Evolutionary conservation across 2,888 invertebrate genomes (phyloP), one percentile per base, ranked within the genome.

Genomic region (Drosophila conformis): DNA sequence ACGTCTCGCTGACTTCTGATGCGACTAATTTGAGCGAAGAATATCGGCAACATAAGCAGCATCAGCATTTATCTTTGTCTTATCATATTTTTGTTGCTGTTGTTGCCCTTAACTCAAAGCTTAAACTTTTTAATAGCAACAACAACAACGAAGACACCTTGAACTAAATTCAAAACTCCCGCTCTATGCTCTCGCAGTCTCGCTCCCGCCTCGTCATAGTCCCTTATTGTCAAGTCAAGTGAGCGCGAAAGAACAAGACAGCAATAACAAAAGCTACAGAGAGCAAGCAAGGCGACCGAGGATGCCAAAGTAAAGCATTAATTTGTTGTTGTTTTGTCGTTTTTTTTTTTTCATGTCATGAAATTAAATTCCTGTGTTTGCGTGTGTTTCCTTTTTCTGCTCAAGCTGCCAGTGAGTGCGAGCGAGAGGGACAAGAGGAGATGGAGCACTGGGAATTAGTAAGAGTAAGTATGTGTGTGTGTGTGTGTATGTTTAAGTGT

Each of bases 361-460:
- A 78, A 69, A 85, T 82, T 75, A 75, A 78, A 78, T 76, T 80
- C 59, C 58, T 52, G 33, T 59, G 40, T 51, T 49, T 40, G 33
- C 11, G 38, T 48, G 27, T 53, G 48, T 40, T 53, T 56, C 18
- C 49, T 48, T 54, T 57, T 15, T 35, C 21, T 59, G 59, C 61
- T 70, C 49, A 35, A 40, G 59, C 35, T 27, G 15, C 8, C 25
- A 21, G 61, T 42, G 36, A n/a, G 33, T 35, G 57, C 15, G 48
- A 48, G 69, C 35, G 51, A 63, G 56, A 56, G 36, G 38, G 33
- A 21, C 13, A 4, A 7, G 33, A 13, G 31, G 27, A 48, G 57
- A 52, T 21, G 31, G 25, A 52, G 25, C 27, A 46, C 59, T 27
- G 35, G 29, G 21, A 68, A 48, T 67, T 48, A 36, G 33, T 25